phyloP scores from a whole-genome alignment of 2,113 vertebrate genomes.

The Dendrocopos noguchii region DNA sequence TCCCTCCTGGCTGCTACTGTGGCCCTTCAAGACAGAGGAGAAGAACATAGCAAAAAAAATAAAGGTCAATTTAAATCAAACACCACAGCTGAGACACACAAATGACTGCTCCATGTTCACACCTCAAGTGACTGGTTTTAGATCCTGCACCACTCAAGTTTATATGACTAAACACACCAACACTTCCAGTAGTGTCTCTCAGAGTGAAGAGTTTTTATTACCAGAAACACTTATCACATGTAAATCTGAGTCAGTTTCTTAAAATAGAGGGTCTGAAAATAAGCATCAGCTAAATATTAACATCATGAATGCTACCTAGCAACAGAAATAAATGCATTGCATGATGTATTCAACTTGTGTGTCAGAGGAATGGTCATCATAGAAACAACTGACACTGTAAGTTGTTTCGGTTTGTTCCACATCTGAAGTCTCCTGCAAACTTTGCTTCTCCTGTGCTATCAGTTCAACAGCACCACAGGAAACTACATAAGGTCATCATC shows the following conservation, averaged over 20 bases:
- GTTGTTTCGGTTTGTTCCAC: not conserved
- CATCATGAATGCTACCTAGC: not conserved
- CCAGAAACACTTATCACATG: not conserved
- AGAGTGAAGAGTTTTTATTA: not conserved
- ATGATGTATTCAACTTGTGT: not conserved
- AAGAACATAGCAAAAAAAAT: not conserved
- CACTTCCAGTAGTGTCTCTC: not conserved
- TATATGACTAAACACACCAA: not conserved
- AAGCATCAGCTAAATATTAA: not conserved
- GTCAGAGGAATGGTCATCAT: not conserved
- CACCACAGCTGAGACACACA: not conserved
- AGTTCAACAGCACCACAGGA: not conserved
- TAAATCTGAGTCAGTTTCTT: not conserved
- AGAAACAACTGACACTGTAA: not conserved
- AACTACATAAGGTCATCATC: accelerated
- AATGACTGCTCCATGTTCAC: not conserved
- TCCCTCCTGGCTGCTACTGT: not conserved
- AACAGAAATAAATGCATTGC: not conserved
- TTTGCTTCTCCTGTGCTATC: accelerated
- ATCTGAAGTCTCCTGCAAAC: not conserved
- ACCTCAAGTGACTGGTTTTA: not conserved
- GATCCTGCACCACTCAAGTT: not conserved
- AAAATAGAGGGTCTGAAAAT: not conserved
- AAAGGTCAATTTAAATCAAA: not conserved
- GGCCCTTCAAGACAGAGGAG: not conserved